Evolutionary conservation across 2,113 vertebrate species (phyloP), one percentile per base, ranked within the genome.

Genomic region (Empidonax traillii): DNA sequence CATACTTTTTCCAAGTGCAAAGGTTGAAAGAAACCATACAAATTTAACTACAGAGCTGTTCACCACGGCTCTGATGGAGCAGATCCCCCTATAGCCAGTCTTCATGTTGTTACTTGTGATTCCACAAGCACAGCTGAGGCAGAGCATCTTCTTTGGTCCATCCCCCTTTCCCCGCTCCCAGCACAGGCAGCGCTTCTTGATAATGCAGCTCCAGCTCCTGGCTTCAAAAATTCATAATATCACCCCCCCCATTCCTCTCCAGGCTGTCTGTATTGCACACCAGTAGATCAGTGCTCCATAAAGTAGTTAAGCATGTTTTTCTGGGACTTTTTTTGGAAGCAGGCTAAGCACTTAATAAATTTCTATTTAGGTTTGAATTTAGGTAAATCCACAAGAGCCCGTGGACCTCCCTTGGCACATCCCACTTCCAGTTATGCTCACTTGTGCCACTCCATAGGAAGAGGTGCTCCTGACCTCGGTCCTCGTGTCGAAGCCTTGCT

Each of bases 371-470:
- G 43, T 62, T 76, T 73, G 56, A 4, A 44, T 71, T 49, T 25
- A 73, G 73, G 8, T 51, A 39, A 47, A 33, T 47, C 27, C 33
- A 0, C 51, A 63, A 46, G 75, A 46, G 2, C 69, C 27, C 0
- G 0, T 13, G 30, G 52, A 37, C 9, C 47, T 79, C 52, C 74
- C 35, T 68, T 3, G 6, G 79, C 33, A 35, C 79, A 24, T 33
- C 17, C 13, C 3, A 3, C 6, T 73, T 88, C 33, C 62, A 52
- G 46, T 31, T 79, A 27, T 72, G 8, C 44, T 85, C 44, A 49
- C 35, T 46, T 41, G 56, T 46, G n/a, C 3, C 2, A 12, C 9
- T 78, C 30, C 1, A 0, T 8, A 9, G 47, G 68, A 73, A 44
- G 19, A 14, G 67, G 14, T 37, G 46, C 77, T 84, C 44, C 63